These are phyloP conservation scores for Phaedon cochleariae DNA, from an alignment of 2,888 invertebrate genomes.

Conservation along the genomic window DNA sequence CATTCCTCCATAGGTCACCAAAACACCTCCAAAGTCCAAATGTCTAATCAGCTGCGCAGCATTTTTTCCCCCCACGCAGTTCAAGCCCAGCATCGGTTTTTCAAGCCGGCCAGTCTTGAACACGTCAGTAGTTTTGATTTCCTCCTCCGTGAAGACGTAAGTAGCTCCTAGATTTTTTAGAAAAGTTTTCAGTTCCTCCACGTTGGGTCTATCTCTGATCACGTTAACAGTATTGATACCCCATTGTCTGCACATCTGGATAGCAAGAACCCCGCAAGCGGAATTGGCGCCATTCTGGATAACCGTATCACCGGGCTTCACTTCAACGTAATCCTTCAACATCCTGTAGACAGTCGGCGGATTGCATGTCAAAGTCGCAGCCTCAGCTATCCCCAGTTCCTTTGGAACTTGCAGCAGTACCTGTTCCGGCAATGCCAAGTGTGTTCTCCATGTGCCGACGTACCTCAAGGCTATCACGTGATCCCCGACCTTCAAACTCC, in stretches of 20 bases:
- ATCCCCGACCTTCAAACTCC: constrained; percentile 73
- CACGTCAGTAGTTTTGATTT: constrained; percentile 70
- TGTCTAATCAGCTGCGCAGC: constrained; percentile 82
- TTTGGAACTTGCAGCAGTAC: constrained; percentile 75
- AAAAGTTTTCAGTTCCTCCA: constrained; percentile 71
- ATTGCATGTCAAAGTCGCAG: constrained; percentile 93
- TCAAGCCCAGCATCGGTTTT: constrained; percentile 84
- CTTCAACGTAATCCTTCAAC: constrained; percentile 84
- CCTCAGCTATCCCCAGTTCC: constrained; percentile 76
- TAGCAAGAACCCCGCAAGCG: constrained; percentile 91
- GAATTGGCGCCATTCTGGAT: constrained; percentile 98
- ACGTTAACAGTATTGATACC: constrained; percentile 85
- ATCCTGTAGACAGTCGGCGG: constrained; percentile 97
- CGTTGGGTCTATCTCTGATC: constrained; percentile 80
- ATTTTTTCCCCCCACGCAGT: constrained; percentile 93
- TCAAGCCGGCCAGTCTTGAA: constrained; percentile 67
- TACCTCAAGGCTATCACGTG: constrained; percentile 81
- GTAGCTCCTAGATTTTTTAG: constrained; percentile 78
- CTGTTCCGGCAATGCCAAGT: constrained; percentile 64
- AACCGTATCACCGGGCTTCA: constrained; percentile 81
- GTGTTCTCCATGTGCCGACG: constrained; percentile 88
- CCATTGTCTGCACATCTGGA: constrained; percentile 85
- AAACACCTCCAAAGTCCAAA: constrained; percentile 74
- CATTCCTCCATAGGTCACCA: constrained; percentile 97
- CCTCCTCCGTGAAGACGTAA: constrained; percentile 84